Evolutionary conservation across 1,140 invertebrate genomes (phyloP), one percentile per base, ranked within the genome.

Genomic region (Lineus longissimus): DNA sequence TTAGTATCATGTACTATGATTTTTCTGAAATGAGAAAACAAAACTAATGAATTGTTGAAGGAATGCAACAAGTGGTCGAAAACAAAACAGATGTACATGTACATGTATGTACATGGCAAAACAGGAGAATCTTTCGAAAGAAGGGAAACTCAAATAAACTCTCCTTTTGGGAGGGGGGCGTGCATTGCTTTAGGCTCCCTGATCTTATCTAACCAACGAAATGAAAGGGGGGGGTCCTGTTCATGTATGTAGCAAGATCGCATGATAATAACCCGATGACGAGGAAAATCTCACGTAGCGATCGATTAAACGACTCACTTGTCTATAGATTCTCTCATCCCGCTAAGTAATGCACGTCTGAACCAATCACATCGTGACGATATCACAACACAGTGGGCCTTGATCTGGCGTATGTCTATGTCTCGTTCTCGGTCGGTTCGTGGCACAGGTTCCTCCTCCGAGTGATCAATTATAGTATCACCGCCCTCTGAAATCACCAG

Each of bases 291-390:
- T 33, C 29, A 54, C 17, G 36, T 23, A 22, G n/a, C 59, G 43
- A 64, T 51, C 41, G n/a, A 64, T 47, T n/a, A n/a, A n/a, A n/a
- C n/a, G 1, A 72, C 76, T 77, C 74, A 87, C 86, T 85, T 87
- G 71, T 88, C 85, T 65, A 89, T 89, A 2, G 87, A 86, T 79
- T 89, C 88, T 72, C 85, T 82, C 88, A 89, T 89, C 33, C 88
- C 88, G 62, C 87, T 88, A 27, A 88, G 82, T 1, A 89, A 73
- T 0, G 88, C 88, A 64, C 87, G 81, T 36, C 87, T 79, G 75
- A 89, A 89, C 87, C 88, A 89, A 72, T 88, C 87, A 80, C 88
- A 89, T 54, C 86, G 75, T 17, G 87, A 81, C 29, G 88, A 86
- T 7, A 89, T 85, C 36, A 89, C 86, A 4, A 88, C 87, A 62